Evolutionary conservation across 2,797 vertebrate species (phyloP).

Genomic region (Phoeniculus purpureus): DNA sequence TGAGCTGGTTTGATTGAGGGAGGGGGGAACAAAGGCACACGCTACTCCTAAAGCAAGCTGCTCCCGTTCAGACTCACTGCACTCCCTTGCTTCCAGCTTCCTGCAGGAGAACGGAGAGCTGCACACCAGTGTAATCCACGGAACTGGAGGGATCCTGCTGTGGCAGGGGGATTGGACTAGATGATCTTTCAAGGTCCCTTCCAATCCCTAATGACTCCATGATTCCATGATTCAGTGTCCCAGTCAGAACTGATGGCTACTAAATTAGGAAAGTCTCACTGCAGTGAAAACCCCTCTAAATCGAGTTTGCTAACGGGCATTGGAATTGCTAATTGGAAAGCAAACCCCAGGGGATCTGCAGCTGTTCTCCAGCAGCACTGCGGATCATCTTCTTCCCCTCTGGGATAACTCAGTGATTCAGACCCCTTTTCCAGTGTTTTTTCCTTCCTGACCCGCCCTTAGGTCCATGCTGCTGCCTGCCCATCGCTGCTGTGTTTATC

Average conservation of each 20-base stretch:
- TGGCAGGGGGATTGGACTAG: no score
- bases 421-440: neutral
- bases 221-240: neutral
- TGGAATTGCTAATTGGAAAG: slow-evolving; percentile 11
- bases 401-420: neutral
- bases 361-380: neutral
- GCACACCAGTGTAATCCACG: neutral
- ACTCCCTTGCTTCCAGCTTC: neutral
- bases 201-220: no score
- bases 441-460: neutral
- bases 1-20: neutral
- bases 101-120: neutral
- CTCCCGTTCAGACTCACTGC: neutral
- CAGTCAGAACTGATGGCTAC: neutral
- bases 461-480: neutral
- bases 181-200: no score
- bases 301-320: neutral
- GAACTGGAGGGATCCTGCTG: neutral
- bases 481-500: neutral
- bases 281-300: neutral
- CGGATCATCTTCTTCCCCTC: neutral
- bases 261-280: neutral
- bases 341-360: neutral
- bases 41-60: neutral
- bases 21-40: neutral